Conservation (phyloP, 2,113 vertebrate genomes). For the Tauraco erythrolophus region DNA sequence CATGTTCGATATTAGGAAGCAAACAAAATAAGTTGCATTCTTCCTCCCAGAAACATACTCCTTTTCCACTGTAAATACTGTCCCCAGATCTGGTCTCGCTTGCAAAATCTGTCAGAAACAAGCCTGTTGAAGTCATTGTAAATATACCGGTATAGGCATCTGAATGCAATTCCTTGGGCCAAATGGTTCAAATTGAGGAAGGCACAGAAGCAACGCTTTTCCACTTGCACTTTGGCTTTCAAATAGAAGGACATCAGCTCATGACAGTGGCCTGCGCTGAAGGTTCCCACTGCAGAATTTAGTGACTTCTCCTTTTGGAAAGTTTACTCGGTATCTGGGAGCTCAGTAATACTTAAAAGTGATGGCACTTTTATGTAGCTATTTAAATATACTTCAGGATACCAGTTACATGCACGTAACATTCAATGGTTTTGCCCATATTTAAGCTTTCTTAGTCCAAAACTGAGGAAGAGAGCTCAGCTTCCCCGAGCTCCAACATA, state of each 20-base stretch:
- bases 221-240: background rate
- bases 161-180: background rate
- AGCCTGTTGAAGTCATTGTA: background rate
- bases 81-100: background rate
- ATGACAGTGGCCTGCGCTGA: accelerated
- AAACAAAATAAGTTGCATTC: background rate
- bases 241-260: background rate
- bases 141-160: background rate
- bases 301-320: background rate
- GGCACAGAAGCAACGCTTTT: background rate
- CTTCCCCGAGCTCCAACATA: background rate
- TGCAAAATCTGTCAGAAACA: background rate
- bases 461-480: background rate
- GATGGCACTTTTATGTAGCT: background rate
- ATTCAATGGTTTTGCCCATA: background rate
- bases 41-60: background rate
- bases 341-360: background rate
- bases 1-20: background rate
- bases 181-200: background rate
- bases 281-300: accelerated
- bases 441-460: background rate
- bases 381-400: background rate
- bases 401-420: background rate
- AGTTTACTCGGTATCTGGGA: background rate
- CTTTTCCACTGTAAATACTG: background rate